phyloP scores from a whole-genome alignment of 2,797 vertebrate species.

The Gymnothorax reevesii region DNA sequence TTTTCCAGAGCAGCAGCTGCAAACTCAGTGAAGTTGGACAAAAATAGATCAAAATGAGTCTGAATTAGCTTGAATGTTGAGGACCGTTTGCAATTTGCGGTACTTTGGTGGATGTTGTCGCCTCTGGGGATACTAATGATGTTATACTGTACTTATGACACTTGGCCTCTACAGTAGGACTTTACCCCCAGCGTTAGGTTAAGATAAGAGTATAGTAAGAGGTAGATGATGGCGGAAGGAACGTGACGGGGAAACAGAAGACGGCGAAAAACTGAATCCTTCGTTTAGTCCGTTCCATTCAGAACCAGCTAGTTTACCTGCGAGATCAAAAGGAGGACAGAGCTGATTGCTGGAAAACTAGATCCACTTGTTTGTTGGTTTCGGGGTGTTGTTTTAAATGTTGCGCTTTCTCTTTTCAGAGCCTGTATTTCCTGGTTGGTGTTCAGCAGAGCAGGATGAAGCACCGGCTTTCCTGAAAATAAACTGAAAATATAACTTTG shows the following conservation, averaged over 20 bases:
- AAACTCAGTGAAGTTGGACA: neutral
- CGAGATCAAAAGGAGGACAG: conserved; percentile 17
- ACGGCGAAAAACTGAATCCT: neutral
- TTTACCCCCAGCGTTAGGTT: neutral
- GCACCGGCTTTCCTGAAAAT: conserved; percentile 40
- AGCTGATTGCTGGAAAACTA: conserved; percentile 54
- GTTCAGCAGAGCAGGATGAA: conserved; percentile 8
- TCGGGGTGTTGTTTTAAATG: conserved; percentile 67
- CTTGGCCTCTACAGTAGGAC: neutral
- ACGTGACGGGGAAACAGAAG: conserved; percentile 14
- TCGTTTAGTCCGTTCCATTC: neutral
- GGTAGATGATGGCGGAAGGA: neutral
- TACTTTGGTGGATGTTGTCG: neutral
- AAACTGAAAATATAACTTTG: conserved; percentile 41
- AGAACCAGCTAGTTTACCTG: conserved; percentile 33
- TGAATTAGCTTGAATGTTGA: neutral
- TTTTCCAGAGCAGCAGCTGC: neutral
- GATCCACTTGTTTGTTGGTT: conserved; percentile 73
- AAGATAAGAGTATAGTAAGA: neutral
- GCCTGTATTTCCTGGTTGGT: conserved; percentile 72
- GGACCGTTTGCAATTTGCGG: neutral
- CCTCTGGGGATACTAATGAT: neutral
- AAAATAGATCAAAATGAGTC: neutral
- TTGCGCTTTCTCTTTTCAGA: conserved; percentile 59
- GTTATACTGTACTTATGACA: neutral